These are phyloP conservation scores for Apus apus DNA, from an alignment of 2,113 vertebrate species.

Conservation along the genomic window DNA sequence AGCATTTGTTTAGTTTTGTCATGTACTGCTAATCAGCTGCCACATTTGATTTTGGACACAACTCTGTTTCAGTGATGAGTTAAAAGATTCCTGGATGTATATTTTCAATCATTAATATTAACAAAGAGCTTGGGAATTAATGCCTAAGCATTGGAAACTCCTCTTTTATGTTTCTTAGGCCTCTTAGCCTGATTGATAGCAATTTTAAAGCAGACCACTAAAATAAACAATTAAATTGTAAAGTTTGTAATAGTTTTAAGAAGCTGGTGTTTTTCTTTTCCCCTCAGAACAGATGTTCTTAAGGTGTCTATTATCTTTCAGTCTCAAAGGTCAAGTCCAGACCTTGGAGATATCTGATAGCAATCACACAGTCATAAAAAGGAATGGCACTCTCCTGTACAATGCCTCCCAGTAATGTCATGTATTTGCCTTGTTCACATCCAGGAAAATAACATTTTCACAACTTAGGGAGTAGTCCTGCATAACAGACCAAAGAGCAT, in stretches of 20 bases:
- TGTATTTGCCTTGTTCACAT: background rate
- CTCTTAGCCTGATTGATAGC: background rate
- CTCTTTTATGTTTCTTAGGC: background rate
- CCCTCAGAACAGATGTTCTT: background rate
- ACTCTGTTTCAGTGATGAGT: background rate
- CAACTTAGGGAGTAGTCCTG: background rate
- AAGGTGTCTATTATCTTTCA: background rate
- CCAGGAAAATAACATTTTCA: background rate
- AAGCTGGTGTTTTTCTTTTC: background rate
- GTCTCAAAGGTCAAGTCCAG: background rate
- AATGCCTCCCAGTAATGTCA: background rate
- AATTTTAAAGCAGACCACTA: background rate
- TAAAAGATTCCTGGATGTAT: background rate
- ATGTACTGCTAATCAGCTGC: background rate
- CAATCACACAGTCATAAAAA: background rate
- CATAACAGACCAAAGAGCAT: background rate
- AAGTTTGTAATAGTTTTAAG: background rate
- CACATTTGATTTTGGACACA: background rate
- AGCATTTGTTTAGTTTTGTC: slow-evolving; percentile 17
- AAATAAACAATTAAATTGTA: background rate
- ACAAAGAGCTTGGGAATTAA: background rate
- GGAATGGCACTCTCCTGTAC: background rate
- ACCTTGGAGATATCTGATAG: background rate
- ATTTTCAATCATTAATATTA: background rate
- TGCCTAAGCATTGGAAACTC: background rate